Evolutionary conservation across 1,140 invertebrate species (phyloP), one percentile per base, ranked within the genome.

Genomic region (Ylistrum balloti): DNA sequence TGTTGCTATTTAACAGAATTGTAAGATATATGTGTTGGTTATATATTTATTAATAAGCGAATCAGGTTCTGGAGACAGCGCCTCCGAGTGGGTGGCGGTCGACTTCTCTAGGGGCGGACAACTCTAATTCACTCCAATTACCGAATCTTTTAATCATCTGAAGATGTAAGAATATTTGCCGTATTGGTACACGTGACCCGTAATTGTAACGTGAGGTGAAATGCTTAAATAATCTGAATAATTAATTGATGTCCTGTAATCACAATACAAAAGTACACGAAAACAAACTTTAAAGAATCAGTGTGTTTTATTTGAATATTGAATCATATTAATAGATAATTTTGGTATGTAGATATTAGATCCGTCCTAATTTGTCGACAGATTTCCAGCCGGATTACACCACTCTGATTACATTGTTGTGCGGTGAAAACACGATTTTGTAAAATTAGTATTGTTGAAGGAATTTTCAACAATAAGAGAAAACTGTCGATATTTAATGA

Each of bases 401-500:
- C 56, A 17, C 56, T 74, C 28, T 74, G 28, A 74, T 28, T 74
- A 74, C 56, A 5, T 2, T 74, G 56, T 74, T 28, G 5, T 74
- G 56, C 22, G 28, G n/a, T 74, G n/a, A 74, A 74, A 74, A 74
- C 56, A 28, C 22, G 5, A 74, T 74, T 74, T n/a, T 74, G 22
- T 74, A 28, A n/a, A 74, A 74, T 74, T 74, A 28, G n/a, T 74
- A 74, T 3, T 74, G n/a, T 74, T 28, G 3, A 74, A 11, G 13
- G 56, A n/a, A 74, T 28, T 28, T 74, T 74, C 56, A 74, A 74
- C 56, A 74, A 74, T 74, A 74, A 74, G 22, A 74, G 56, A 74
- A 74, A 74, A 74, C 56, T 74, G 56, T 74, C 56, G 56, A 74
- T 74, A 74, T 74, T 74, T 74, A 74, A 74, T 74, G 28, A 74